Evolutionary conservation across 2,888 invertebrate genomes (phyloP).

Genomic region (Neria commutata): DNA sequence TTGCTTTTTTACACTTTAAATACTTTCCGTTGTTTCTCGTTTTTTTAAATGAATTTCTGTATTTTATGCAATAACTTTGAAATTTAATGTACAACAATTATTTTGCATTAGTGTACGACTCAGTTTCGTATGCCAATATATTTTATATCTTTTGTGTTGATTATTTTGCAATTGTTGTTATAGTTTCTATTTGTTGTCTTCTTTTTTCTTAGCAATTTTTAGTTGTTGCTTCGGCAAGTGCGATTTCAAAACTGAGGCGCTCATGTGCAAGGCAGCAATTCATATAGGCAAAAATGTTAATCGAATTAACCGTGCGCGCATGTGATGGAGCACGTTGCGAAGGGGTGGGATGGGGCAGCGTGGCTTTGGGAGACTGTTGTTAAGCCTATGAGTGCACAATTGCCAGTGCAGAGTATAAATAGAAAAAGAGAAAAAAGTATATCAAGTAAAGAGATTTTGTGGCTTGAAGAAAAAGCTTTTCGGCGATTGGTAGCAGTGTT

Average conservation of each 20-base stretch:
- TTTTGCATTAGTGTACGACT: background rate
- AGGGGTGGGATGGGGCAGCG: background rate
- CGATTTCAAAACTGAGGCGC: slow-evolving; percentile 51
- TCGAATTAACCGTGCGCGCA: slow-evolving; percentile 41
- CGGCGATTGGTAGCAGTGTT: too few species aligned
- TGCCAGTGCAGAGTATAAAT: too few species aligned
- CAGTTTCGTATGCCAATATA: background rate
- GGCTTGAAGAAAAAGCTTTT: too few species aligned
- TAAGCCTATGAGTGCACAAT: too few species aligned
- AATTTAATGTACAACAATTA: too few species aligned
- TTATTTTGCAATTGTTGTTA: slow-evolving; percentile 10
- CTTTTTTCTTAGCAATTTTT: slow-evolving; percentile 9
- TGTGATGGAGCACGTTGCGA: background rate
- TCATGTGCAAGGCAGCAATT: slow-evolving; percentile 35
- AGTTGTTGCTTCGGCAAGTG: slow-evolving; percentile 51
- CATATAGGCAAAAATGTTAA: slow-evolving; percentile 44
- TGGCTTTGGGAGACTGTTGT: too few species aligned
- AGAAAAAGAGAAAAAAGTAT: too few species aligned
- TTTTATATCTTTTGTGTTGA: slow-evolving; percentile 10
- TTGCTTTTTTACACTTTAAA: slow-evolving; percentile 13
- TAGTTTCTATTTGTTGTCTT: slow-evolving; percentile 1
- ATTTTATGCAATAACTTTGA: too few species aligned
- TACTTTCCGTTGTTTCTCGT: background rate
- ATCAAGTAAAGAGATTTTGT: too few species aligned
- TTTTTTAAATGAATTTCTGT: background rate